Conservation (phyloP, 2,888 invertebrate genomes). For the Sarcophaga caerulescens region DNA sequence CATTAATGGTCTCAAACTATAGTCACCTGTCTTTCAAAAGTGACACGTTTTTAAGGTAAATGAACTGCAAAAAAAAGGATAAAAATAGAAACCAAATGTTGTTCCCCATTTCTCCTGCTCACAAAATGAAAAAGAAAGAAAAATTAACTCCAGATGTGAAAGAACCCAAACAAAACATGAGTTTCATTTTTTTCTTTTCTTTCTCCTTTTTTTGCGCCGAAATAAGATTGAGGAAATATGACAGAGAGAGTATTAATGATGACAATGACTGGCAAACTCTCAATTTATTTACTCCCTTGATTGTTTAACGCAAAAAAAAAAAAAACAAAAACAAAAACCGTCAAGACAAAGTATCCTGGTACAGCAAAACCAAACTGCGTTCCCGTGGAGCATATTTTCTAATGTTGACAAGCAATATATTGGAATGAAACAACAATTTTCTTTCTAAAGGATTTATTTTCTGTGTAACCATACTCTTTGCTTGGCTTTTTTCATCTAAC, state of each 20-base stretch:
- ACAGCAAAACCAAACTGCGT: background rate
- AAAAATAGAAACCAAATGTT: too few species aligned
- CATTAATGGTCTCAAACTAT: too few species aligned
- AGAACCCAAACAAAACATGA: background rate
- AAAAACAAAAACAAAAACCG: background rate
- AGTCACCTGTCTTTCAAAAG: too few species aligned
- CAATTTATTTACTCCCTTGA: background rate
- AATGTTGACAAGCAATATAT: background rate
- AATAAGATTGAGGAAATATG: slow-evolving; percentile 6
- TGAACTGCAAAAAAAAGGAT: too few species aligned
- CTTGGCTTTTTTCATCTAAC: too few species aligned
- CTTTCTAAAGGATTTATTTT: background rate
- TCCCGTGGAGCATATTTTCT: background rate
- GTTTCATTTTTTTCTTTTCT: background rate
- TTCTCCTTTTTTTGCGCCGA: background rate
- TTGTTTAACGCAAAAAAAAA: background rate
- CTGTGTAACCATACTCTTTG: background rate
- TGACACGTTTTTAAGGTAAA: too few species aligned
- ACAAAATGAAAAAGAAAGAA: too few species aligned
- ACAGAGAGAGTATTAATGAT: background rate
- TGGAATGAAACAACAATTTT: slow-evolving; percentile 16
- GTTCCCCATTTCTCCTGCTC: too few species aligned
- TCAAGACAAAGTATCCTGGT: background rate
- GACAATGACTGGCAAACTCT: slow-evolving; percentile 10
- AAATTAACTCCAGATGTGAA: too few species aligned